Base-by-base conservation (phyloP, 2,888 invertebrate species). In the Hofmannophila pseudospretella region DNA sequence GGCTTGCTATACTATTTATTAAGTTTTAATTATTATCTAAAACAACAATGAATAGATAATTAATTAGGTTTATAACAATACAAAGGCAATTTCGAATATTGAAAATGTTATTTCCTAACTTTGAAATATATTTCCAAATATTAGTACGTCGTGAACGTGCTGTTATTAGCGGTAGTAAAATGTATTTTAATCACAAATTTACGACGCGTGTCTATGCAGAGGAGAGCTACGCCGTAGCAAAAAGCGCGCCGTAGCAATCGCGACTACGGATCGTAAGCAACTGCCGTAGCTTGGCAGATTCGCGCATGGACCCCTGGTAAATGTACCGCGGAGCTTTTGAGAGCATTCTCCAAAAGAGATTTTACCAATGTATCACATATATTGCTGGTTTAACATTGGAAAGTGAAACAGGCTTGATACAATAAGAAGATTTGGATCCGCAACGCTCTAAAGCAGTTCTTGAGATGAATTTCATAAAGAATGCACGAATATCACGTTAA, bases 261-360 rank as follows among this genome's bases (percentile, higher is more conserved):
- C 57, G 48, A 59, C 80, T 74, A 76, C 79, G 76, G 46, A 57
- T 53, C 75, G 79, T 78, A 78, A 77, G 67, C 51, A 62, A 85
- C 82, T 85, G 81, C 73, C 71, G 71, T 68, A 74, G 64, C 68
- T 51, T 58, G 58, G 48, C 60, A 63, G 62, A 67, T 67, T 61
- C 69, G 76, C 71, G 67, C 66, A 68, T 64, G 45, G 38, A 67
- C 60, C 45, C 65, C 67, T 48, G 58, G 54, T 62, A 57, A 53
- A 61, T 63, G 61, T 64, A 68, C 57, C 55, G 54, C 47, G 23
- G 8, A 23, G 2, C n/a, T 23, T n/a, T 23, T n/a, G n/a, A 1
- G n/a, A n/a, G 7, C 4, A 2, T n/a, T 23, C 23, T 23, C 23
- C 7, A 2, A 4, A 23, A 20, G 20, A 47, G 16, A 16, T 16